Evolutionary conservation across 2,888 invertebrate species (phyloP).

Genomic region (Plagiodera versicolora): DNA sequence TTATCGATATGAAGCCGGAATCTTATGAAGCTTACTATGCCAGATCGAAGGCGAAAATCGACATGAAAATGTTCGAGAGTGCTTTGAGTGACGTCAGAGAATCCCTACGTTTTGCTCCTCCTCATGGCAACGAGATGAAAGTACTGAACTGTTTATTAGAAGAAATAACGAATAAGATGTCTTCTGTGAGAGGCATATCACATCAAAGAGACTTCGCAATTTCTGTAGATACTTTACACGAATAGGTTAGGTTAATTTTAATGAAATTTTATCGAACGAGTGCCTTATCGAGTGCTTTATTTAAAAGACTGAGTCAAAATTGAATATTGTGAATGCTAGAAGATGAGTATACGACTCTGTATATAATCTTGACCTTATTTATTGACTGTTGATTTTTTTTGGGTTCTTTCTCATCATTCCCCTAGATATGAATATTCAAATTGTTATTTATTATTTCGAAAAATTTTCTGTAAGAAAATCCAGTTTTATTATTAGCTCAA

Average conservation of each 20-base stretch:
- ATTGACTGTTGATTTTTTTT: constrained; percentile 36
- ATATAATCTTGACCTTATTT: constrained; percentile 16
- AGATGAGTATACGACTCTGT: constrained; percentile 13
- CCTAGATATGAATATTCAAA: constrained; percentile 39
- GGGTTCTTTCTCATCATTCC: constrained; percentile 47
- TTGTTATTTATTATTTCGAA: constrained; percentile 35
- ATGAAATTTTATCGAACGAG: not conserved
- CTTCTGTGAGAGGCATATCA: constrained; percentile 37
- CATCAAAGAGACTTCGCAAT: constrained; percentile 49
- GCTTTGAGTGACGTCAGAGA: constrained; percentile 82
- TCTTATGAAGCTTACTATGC: constrained; percentile 94
- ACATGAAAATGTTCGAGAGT: constrained; percentile 69
- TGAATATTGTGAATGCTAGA: constrained; percentile 16
- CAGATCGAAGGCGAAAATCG: constrained; percentile 82
- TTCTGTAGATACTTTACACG: constrained; percentile 53
- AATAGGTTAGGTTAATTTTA: constrained; percentile 36
- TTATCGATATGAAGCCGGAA: constrained; percentile 78
- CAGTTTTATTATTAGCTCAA: not conserved
- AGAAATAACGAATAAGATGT: constrained; percentile 65
- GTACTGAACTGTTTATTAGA: constrained; percentile 74
- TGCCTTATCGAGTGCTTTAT: constrained; percentile 16
- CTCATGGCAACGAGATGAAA: constrained; percentile 69
- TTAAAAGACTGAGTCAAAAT: constrained; percentile 21
- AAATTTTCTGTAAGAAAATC: constrained; percentile 5
- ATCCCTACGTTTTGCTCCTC: constrained; percentile 74